A percentile compares a stretch with the other conserved stretches of the same genome.
Evolutionary conservation across 2,113 vertebrate species (phyloP).

Genomic region (Girardinichthys multiradiatus): DNA sequence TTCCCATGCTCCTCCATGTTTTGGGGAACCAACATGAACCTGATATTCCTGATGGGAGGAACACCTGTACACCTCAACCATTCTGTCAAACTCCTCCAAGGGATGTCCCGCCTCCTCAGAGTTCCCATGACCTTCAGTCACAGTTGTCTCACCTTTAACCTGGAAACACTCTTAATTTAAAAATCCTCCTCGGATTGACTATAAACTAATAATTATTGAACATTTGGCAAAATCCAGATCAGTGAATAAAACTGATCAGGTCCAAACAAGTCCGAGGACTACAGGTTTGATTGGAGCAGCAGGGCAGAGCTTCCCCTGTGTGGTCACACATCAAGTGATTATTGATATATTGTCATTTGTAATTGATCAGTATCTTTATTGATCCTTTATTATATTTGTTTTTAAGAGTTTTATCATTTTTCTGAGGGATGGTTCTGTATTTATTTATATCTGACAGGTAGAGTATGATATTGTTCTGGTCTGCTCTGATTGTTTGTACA

Average conservation of each 20-base stretch:
- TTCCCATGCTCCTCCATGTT: not conserved
- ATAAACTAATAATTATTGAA: not conserved
- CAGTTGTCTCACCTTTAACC: not conserved
- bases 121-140: not conserved
- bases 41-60: not conserved
- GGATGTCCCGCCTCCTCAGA: not conserved
- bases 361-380: not conserved
- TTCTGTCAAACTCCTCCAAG: not conserved
- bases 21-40: not conserved
- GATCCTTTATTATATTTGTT: not conserved
- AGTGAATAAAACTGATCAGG: not conserved
- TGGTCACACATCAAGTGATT: not conserved
- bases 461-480: not conserved
- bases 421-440: not conserved
- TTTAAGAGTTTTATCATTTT: not conserved
- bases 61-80: not conserved
- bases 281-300: not conserved
- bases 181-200: not conserved
- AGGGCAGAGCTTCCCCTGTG: not conserved
- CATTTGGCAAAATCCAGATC: not conserved
- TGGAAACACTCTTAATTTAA: conserved; percentile 1
- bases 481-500: not conserved
- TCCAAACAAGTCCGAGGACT: too few species aligned
- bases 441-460: conserved; percentile 1
- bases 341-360: not conserved